A percentile compares a stretch with the other conserved stretches of the same genome.
Conservation (phyloP, 2,113 vertebrate genomes). For the Lampris incognitus region DNA sequence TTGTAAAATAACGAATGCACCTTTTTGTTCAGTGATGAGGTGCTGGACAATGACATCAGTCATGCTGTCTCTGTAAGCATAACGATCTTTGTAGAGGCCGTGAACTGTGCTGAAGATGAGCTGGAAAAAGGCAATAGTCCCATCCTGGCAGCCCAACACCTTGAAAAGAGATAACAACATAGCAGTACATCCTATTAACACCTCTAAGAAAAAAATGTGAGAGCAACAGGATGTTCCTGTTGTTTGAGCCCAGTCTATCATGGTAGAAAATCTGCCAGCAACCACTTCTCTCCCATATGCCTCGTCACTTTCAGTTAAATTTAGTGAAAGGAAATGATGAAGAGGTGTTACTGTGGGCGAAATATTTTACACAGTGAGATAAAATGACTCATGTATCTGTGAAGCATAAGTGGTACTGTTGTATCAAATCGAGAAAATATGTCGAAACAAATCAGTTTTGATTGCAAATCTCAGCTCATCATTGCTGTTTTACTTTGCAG, state of each 20-base stretch:
- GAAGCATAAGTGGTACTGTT: not conserved
- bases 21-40: constrained; percentile 95
- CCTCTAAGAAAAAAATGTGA: constrained; percentile 75
- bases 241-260: constrained; percentile 57
- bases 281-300: constrained; percentile 45
- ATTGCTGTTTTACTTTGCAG: constrained; percentile 9
- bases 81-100: constrained; percentile 96
- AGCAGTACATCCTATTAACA: constrained; percentile 75
- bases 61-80: constrained; percentile 96
- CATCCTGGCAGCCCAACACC: constrained; percentile 97
- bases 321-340: constrained; percentile 41
- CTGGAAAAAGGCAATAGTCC: constrained; percentile 95
- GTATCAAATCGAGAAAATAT: constrained; percentile 31
- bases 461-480: constrained; percentile 17
- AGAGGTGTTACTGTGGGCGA: constrained; percentile 32
- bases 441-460: constrained; percentile 23
- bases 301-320: constrained; percentile 60
- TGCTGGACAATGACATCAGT: constrained; percentile 98
- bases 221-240: constrained; percentile 72
- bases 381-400: constrained; percentile 36
- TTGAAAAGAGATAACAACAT: constrained; percentile 75
- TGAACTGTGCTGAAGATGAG: constrained; percentile 97
- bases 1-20: constrained; percentile 46
- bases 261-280: constrained; percentile 50
- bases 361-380: constrained; percentile 18